These are phyloP conservation scores for Shinisaurus crocodilurus DNA, from an alignment of 2,113 vertebrate species.

Conservation along the genomic window DNA sequence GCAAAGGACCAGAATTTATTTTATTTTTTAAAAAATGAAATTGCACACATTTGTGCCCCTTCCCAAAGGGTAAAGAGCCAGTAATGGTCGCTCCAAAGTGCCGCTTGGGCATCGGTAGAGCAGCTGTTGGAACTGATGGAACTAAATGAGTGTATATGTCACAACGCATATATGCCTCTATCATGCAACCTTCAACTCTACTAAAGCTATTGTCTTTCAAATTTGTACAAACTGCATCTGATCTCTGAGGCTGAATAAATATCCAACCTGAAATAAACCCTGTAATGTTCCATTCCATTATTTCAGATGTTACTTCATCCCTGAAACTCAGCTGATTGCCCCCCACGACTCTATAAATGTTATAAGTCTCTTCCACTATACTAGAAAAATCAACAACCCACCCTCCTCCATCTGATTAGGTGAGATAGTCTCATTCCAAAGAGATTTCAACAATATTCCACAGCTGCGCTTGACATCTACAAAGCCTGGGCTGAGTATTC, in stretches of 20 bases:
- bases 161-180: background rate
- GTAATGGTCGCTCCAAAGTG: too few species aligned
- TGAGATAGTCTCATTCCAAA: conserved; percentile 53
- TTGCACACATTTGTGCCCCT: too few species aligned
- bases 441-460: conserved; percentile 52
- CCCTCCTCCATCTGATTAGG: conserved; percentile 46
- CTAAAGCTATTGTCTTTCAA: background rate
- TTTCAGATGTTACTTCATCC: background rate
- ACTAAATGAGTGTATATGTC: background rate
- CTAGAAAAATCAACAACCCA: conserved; percentile 18
- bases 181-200: background rate
- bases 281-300: background rate
- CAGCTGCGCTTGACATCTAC: conserved; percentile 45
- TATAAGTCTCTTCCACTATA: background rate
- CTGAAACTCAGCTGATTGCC: background rate
- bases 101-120: too few species aligned
- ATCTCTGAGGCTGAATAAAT: background rate
- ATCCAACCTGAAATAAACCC: background rate
- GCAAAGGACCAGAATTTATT: too few species aligned
- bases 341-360: background rate
- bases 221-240: background rate
- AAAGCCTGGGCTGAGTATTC: conserved; percentile 8
- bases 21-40: too few species aligned
- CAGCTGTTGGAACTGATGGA: background rate
- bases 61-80: too few species aligned